phyloP scores from a whole-genome alignment of 2,888 invertebrate species.

The Odontothrips loti region DNA sequence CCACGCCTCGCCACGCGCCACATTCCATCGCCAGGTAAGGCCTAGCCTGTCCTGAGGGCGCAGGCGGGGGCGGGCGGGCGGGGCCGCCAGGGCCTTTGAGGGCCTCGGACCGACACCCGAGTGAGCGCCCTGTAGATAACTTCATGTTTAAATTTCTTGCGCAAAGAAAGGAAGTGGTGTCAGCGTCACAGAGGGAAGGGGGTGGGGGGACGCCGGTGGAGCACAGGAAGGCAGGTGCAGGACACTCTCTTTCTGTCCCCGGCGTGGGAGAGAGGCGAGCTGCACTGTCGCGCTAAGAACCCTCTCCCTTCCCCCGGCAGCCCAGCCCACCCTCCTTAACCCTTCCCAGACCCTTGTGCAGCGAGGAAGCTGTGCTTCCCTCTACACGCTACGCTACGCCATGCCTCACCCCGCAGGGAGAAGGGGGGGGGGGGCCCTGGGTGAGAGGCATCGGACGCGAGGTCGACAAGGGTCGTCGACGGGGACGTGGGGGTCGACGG shows the following conservation, averaged over 20 bases:
- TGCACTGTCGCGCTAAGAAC: no score
- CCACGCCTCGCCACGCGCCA: no score
- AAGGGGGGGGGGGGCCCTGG: no score
- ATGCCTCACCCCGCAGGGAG: no score
- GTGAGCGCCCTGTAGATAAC: neutral
- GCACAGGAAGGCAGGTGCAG: neutral
- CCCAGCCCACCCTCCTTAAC: no score
- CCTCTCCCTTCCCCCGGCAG: no score
- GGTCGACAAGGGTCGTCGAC: neutral
- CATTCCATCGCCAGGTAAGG: neutral
- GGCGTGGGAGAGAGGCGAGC: no score
- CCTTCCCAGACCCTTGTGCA: no score
- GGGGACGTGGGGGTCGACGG: neutral
- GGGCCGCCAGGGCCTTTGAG: neutral
- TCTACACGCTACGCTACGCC: no score
- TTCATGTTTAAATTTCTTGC: constrained; percentile 21
- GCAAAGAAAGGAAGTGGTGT: neutral
- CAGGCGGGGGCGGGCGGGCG: neutral
- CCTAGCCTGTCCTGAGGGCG: neutral
- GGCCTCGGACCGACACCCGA: neutral
- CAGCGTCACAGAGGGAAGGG: neutral
- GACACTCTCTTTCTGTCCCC: neutral
- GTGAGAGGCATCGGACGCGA: no score
- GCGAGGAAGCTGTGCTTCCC: no score
- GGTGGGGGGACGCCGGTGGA: neutral